Conservation (phyloP, 2,797 vertebrate genomes). For the Lithobates sylvaticus region DNA sequence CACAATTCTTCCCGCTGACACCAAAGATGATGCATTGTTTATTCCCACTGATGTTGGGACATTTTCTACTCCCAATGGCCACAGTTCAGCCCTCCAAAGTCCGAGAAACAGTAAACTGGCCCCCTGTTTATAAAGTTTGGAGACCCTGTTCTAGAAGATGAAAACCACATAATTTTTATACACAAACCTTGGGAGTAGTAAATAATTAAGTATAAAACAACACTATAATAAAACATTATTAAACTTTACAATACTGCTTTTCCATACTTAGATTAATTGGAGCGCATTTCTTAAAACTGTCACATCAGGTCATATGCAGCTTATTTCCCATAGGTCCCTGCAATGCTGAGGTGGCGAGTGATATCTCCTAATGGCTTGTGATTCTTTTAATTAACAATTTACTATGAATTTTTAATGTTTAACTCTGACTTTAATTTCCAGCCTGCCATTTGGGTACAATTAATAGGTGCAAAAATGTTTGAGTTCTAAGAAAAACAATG, state of each 20-base stretch:
- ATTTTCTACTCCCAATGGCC: too few relatives aligned
- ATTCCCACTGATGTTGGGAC: too few relatives aligned
- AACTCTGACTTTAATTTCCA: slow-evolving; percentile 19
- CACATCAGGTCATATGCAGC: slow-evolving; percentile 9
- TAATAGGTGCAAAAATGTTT: slow-evolving; percentile 14
- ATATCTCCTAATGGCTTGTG: slow-evolving; percentile 4
- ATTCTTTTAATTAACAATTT: slow-evolving; percentile 37
- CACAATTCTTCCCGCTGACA: too few relatives aligned
- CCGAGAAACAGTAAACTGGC: too few relatives aligned
- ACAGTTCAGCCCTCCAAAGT: too few relatives aligned
- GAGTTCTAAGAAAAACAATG: slow-evolving; percentile 2
- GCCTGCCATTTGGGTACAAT: not conserved
- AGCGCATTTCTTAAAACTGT: slow-evolving; percentile 6
- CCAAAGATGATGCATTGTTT: too few relatives aligned
- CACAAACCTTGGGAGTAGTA: not conserved
- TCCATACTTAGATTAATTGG: slow-evolving; percentile 5
- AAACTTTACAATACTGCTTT: not conserved
- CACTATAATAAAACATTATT: slow-evolving; percentile 13
- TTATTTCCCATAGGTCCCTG: slow-evolving; percentile 4
- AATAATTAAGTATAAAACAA: slow-evolving; percentile 4
- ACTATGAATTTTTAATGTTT: slow-evolving; percentile 10
- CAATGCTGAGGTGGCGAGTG: slow-evolving; percentile 27
- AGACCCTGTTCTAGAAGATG: not conserved
- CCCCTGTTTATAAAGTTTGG: too few relatives aligned
- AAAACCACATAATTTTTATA: not conserved